Evolutionary conservation across 2,888 invertebrate genomes (phyloP).

Genomic region (Leucophenga montana): DNA sequence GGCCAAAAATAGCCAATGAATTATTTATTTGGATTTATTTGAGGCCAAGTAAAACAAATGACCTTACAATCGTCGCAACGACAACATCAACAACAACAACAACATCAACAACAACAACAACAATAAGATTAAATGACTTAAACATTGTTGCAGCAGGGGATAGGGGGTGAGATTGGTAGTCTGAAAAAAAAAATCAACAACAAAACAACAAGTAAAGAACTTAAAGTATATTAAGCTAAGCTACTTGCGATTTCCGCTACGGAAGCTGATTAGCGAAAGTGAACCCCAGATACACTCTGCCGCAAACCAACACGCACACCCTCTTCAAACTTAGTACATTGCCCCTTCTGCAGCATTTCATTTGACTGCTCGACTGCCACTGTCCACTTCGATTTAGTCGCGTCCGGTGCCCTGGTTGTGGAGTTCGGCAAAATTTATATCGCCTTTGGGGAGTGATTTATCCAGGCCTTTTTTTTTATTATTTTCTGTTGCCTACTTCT

Average conservation of each 20-base stretch:
- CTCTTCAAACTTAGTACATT: not conserved
- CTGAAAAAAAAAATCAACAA: not conserved
- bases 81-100: conserved; percentile 1
- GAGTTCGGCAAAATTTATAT: not conserved
- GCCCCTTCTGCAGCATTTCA: not conserved
- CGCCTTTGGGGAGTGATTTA: conserved; percentile 18
- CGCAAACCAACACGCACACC: not conserved
- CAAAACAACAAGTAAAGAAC: conserved; percentile 28
- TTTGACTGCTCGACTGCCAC: not conserved
- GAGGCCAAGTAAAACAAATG: conserved; percentile 65
- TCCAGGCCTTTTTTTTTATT: conserved; percentile 47
- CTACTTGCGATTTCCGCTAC: conserved; percentile 61
- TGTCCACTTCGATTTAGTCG: not conserved
- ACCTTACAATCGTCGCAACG: conserved; percentile 46
- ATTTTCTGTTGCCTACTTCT: conserved; percentile 50
- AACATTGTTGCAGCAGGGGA: conserved; percentile 5
- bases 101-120: conserved; percentile 3
- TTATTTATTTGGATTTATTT: conserved; percentile 66
- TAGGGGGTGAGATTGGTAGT: not conserved
- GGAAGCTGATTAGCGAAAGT: conserved; percentile 21
- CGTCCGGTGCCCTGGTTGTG: not conserved
- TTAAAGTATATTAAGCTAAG: conserved; percentile 66
- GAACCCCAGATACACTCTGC: not conserved
- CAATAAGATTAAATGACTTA: conserved; percentile 23
- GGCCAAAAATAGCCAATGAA: conserved; percentile 52